A percentile compares a stretch with the other conserved stretches of the same genome.
These are phyloP conservation scores for Acanthornis magna DNA, from an alignment of 2,797 vertebrate species.

Conservation along the genomic window DNA sequence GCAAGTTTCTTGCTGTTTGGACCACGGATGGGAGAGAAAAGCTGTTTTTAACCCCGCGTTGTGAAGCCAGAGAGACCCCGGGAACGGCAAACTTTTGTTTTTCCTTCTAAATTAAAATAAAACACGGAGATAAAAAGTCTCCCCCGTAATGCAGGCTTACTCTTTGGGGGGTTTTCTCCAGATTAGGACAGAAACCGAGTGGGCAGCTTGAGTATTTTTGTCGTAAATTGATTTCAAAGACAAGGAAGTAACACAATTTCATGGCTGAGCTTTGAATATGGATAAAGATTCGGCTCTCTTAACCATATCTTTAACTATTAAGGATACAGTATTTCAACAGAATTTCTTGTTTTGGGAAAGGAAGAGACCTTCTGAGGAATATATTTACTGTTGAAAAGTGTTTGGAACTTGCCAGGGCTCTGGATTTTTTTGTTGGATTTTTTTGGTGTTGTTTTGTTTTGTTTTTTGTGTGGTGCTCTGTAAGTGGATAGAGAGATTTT, in stretches of 20 bases:
- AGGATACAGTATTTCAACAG: conserved; percentile 13
- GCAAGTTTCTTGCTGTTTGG: not conserved
- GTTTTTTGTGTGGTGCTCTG: not conserved
- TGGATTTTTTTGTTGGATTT: not conserved
- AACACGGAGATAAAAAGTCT: not conserved
- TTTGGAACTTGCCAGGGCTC: not conserved
- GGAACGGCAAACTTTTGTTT: conserved; percentile 65
- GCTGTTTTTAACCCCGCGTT: conserved; percentile 6
- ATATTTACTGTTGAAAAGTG: not conserved
- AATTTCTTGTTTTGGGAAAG: not conserved
- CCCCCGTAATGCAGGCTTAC: not conserved
- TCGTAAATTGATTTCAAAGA: conserved; percentile 47
- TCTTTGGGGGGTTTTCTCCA: conserved; percentile 51
- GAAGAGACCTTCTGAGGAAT: not conserved
- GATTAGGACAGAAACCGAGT: not conserved
- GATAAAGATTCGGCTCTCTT: conserved; percentile 60
- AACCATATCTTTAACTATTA: conserved; percentile 60
- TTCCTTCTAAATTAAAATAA: conserved; percentile 65
- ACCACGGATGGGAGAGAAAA: conserved; percentile 10
- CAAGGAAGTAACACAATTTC: conserved; percentile 69
- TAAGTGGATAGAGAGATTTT: not conserved
- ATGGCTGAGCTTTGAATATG: conserved; percentile 60
- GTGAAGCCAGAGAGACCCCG: conserved; percentile 37
- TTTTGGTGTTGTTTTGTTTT: not conserved
- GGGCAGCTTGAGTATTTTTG: not conserved